Percentiles rank a stretch among this genome's conserved stretches.
phyloP scores from a whole-genome alignment of 2,797 vertebrate species.

The Tragopan temminckii region DNA sequence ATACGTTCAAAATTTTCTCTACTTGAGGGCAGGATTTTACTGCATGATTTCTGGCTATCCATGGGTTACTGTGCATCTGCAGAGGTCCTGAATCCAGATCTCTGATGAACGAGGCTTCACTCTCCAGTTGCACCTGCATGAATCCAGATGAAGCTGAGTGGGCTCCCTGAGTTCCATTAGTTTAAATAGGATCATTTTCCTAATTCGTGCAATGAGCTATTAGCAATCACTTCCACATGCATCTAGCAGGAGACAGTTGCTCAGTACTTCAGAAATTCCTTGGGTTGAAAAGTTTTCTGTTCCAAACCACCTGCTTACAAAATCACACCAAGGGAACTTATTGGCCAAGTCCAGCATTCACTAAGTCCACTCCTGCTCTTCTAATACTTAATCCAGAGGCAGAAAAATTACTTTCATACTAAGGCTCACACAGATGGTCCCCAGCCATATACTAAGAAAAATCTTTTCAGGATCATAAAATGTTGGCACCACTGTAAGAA shows the following conservation, averaged over 20 bases:
- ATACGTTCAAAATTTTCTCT: neutral
- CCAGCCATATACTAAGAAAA: neutral
- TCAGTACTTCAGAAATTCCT: neutral
- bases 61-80: neutral
- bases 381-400: neutral
- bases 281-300: neutral
- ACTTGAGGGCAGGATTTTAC: neutral
- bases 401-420: neutral
- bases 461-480: neutral
- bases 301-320: neutral
- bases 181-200: neutral
- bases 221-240: neutral
- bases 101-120: neutral
- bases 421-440: neutral
- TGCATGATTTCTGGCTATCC: neutral
- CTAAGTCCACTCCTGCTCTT: neutral
- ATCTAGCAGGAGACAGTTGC: neutral
- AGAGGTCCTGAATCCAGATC: neutral
- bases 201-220: neutral
- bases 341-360: neutral
- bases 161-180: neutral
- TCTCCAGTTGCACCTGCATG: neutral
- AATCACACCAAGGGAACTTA: neutral
- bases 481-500: neutral
- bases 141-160: neutral